These are phyloP conservation scores for Molanna angustata DNA, from an alignment of 2,888 invertebrate species.

Conservation along the genomic window DNA sequence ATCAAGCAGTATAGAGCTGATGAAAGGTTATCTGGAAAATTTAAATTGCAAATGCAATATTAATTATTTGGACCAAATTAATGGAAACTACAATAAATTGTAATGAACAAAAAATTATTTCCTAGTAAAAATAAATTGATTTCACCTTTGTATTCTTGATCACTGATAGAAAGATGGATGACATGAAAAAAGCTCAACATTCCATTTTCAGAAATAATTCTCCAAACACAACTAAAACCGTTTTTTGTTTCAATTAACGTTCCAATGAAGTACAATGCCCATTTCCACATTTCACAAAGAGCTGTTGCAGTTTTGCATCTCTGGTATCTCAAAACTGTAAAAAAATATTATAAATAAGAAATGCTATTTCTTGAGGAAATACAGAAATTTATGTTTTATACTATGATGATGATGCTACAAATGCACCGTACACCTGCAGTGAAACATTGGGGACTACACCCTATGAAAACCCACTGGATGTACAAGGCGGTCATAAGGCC, in stretches of 20 bases:
- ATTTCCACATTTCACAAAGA: conserved; percentile 40
- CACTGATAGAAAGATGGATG: conserved; percentile 13
- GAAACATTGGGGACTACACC: too few relatives aligned
- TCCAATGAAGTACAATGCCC: conserved; percentile 25
- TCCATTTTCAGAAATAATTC: conserved; percentile 18
- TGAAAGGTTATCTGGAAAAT: conserved; percentile 20
- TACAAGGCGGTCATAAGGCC: too few relatives aligned
- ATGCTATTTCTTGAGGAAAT: too few relatives aligned
- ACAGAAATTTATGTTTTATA: too few relatives aligned
- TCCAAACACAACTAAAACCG: conserved; percentile 23
- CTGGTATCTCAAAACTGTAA: neutral
- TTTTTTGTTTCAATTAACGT: conserved; percentile 19
- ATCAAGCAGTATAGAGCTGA: conserved; percentile 24
- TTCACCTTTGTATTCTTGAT: conserved; percentile 26
- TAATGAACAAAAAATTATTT: neutral
- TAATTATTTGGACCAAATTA: neutral
- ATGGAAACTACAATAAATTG: neutral
- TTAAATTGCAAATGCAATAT: neutral
- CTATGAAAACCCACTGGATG: too few relatives aligned
- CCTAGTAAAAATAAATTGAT: neutral
- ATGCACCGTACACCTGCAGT: too few relatives aligned
- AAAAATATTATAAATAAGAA: too few relatives aligned
- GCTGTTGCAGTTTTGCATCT: neutral
- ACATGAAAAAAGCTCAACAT: conserved; percentile 19
- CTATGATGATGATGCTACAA: too few relatives aligned